A percentile compares a stretch with the other conserved stretches of the same genome.
Conservation (phyloP, 2,888 invertebrate species). For the Thyatira batis region DNA sequence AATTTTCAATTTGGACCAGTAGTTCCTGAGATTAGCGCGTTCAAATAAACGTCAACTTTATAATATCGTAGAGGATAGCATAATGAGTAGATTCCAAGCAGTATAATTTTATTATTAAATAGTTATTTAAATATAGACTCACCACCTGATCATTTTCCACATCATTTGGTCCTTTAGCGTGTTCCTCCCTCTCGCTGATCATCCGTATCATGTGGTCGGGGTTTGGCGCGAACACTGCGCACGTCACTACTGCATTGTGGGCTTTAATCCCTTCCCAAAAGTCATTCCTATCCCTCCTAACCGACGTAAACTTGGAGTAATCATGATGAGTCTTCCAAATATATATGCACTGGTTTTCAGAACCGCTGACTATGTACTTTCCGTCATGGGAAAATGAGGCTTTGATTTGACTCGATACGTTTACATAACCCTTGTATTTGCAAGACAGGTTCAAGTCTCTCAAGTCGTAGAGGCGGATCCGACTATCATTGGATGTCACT, state of each 20-base stretch:
- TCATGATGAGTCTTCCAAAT: conserved; percentile 99
- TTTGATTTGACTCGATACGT: conserved; percentile 98
- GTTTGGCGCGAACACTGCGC: conserved; percentile 98
- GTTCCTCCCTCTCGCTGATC: conserved; percentile 82
- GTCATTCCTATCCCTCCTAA: conserved; percentile 95
- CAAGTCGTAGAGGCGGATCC: conserved; percentile 97
- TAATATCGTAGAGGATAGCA: no score
- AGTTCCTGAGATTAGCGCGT: no score
- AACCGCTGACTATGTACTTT: conserved; percentile 98
- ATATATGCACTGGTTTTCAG: conserved; percentile 98
- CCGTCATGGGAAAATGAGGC: conserved; percentile 99
- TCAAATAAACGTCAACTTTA: no score
- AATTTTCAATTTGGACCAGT: no score
- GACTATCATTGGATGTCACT: conserved; percentile 98
- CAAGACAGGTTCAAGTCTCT: conserved; percentile 96
- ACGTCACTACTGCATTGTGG: conserved; percentile 97
- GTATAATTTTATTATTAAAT: no score
- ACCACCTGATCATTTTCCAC: conserved; percentile 57
- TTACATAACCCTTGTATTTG: conserved; percentile 95
- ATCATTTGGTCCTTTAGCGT: conserved; percentile 44
- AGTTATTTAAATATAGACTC: conserved; percentile 31
- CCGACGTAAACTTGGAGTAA: conserved; percentile 96
- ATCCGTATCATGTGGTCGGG: conserved; percentile 94
- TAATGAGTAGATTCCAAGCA: no score
- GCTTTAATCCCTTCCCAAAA: conserved; percentile 96